These are phyloP conservation scores for Prosopocoilus inquinatus DNA, from an alignment of 2,888 invertebrate genomes.

Conservation along the genomic window DNA sequence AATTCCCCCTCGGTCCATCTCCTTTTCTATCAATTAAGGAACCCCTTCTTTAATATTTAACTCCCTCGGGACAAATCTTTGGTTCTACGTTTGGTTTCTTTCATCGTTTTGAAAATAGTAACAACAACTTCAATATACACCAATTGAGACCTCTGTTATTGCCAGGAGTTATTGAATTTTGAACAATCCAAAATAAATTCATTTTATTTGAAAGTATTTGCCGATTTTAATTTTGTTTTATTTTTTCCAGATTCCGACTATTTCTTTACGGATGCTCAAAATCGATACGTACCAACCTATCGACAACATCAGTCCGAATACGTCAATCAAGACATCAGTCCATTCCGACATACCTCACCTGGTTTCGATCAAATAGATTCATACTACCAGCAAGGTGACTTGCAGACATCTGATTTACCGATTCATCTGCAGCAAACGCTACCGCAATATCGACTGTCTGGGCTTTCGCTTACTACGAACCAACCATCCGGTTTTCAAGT, in stretches of 20 bases:
- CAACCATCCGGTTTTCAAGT: constrained; percentile 42
- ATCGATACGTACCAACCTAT: constrained; percentile 41
- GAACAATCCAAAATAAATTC: no score
- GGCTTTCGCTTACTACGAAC: constrained; percentile 48
- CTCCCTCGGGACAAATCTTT: no score
- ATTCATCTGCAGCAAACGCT: constrained; percentile 46
- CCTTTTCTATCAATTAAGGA: no score
- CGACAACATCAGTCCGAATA: constrained; percentile 35
- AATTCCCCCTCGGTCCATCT: no score
- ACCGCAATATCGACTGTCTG: constrained; percentile 47
- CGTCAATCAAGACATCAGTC: constrained; percentile 33
- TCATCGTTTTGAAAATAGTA: no score
- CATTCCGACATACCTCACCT: constrained; percentile 38
- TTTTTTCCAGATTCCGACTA: constrained; percentile 49
- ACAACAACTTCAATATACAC: no score
- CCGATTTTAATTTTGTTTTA: background rate
- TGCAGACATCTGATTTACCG: constrained; percentile 49
- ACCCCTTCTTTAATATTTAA: no score
- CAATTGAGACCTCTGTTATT: no score
- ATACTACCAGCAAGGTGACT: constrained; percentile 42
- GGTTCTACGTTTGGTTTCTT: no score
- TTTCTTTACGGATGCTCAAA: constrained; percentile 41
- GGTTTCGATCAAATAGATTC: constrained; percentile 35
- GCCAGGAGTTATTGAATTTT: no score
- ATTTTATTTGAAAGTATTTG: background rate